Evolutionary conservation across 2,888 invertebrate genomes (phyloP).

Genomic region (Amblyjoppa fuscipennis): DNA sequence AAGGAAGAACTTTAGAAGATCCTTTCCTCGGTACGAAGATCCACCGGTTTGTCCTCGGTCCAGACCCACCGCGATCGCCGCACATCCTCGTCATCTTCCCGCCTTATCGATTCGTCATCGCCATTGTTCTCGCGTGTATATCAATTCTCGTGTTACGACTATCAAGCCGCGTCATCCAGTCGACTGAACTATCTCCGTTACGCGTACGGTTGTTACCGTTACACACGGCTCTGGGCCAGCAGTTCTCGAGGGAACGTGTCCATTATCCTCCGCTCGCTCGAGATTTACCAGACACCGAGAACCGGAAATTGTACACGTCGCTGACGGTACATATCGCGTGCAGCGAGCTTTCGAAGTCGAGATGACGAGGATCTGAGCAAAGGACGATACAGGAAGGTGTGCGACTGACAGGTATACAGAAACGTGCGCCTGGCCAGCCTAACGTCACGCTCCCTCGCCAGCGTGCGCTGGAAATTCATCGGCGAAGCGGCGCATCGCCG

Average conservation of each 20-base stretch:
- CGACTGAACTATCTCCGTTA: constrained; percentile 51
- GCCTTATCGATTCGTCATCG: constrained; percentile 19
- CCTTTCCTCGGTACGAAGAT: background rate
- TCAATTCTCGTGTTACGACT: constrained; percentile 53
- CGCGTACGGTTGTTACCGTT: constrained; percentile 25
- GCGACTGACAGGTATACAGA: constrained; percentile 55
- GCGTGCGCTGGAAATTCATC: background rate
- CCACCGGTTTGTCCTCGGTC: background rate
- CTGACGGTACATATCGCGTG: constrained; percentile 63
- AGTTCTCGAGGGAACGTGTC: constrained; percentile 40
- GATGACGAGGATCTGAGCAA: constrained; percentile 43
- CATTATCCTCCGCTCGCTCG: constrained; percentile 41
- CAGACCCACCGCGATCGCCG: background rate
- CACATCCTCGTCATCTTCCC: constrained; percentile 9
- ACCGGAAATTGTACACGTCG: constrained; percentile 67
- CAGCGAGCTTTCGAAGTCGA: constrained; percentile 12
- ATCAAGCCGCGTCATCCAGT: constrained; percentile 52
- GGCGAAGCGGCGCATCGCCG: background rate
- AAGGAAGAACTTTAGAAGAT: constrained; percentile 4
- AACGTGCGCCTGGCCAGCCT: constrained; percentile 10
- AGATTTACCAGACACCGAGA: constrained; percentile 52
- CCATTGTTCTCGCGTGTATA: constrained; percentile 46
- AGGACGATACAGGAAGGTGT: constrained; percentile 41
- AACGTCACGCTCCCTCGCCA: constrained; percentile 44
- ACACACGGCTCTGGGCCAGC: background rate